phyloP scores from a whole-genome alignment of 2,113 vertebrate genomes.

The Elaphurus davidianus region DNA sequence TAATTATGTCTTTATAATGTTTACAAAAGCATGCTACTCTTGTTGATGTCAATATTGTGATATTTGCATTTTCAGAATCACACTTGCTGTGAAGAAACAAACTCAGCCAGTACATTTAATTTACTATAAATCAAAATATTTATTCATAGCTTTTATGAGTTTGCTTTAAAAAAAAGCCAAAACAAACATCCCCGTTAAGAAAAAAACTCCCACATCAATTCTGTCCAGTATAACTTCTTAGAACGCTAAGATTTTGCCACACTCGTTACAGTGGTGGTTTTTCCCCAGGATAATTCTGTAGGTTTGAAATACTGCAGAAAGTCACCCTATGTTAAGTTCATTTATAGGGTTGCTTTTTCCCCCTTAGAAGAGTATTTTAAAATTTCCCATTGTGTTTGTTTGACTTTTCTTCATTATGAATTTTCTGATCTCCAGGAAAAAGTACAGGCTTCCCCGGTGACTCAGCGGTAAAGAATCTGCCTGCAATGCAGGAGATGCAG shows the following conservation, averaged over 20 bases:
- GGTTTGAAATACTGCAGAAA: not conserved
- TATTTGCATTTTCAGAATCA: not conserved
- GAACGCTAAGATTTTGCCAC: not conserved
- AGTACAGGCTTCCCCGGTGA: not conserved
- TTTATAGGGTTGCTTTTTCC: not conserved
- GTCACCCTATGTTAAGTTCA: not conserved
- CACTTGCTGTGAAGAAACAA: not conserved
- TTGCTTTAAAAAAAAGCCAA: not conserved
- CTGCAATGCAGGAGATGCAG: not conserved
- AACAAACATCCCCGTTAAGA: not conserved
- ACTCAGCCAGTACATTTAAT: not conserved
- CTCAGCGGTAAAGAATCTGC: not conserved
- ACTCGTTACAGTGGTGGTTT: not conserved
- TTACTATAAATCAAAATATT: not conserved
- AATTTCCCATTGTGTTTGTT: not conserved
- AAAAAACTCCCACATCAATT: not conserved
- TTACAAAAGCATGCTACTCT: not conserved
- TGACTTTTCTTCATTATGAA: not conserved
- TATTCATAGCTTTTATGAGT: constrained; percentile 35
- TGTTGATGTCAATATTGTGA: not conserved
- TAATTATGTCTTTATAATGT: not conserved
- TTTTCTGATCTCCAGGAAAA: not conserved
- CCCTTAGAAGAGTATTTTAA: not conserved
- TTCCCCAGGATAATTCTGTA: not conserved
- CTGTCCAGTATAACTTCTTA: not conserved